Percentiles rank a stretch among this genome's conserved stretches.
Conservation (phyloP, 2,113 vertebrate genomes). For the Emydura subglobosa region DNA sequence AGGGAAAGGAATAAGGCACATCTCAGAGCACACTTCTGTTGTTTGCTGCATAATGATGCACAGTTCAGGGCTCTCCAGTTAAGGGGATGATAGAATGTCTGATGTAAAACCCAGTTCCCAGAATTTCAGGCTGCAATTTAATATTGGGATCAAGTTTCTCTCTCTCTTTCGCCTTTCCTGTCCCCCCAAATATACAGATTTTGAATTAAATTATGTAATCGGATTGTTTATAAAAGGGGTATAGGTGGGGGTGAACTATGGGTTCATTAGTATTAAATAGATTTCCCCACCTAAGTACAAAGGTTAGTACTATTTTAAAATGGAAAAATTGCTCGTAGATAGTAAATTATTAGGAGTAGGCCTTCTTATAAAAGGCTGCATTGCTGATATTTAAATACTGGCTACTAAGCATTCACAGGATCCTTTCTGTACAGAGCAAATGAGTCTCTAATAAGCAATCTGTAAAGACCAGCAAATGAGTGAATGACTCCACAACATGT, state of each 20-base stretch:
- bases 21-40: not conserved
- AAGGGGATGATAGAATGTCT: not conserved
- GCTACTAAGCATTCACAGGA: not conserved
- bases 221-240: not conserved
- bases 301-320: not conserved
- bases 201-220: not conserved
- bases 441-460: not conserved
- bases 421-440: not conserved
- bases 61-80: not conserved
- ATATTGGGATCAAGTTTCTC: not conserved
- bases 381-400: not conserved
- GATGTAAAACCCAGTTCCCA: not conserved
- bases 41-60: not conserved
- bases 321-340: not conserved
- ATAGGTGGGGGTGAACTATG: not conserved
- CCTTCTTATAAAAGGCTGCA: not conserved
- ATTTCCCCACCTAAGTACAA: not conserved
- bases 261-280: not conserved
- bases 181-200: not conserved
- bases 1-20: not conserved
- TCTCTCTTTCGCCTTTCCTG: not conserved
- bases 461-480: not conserved
- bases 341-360: not conserved
- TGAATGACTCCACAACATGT: not conserved
- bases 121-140: not conserved